Conservation (phyloP, 2,888 invertebrate genomes). For the Rotaria socialis region DNA sequence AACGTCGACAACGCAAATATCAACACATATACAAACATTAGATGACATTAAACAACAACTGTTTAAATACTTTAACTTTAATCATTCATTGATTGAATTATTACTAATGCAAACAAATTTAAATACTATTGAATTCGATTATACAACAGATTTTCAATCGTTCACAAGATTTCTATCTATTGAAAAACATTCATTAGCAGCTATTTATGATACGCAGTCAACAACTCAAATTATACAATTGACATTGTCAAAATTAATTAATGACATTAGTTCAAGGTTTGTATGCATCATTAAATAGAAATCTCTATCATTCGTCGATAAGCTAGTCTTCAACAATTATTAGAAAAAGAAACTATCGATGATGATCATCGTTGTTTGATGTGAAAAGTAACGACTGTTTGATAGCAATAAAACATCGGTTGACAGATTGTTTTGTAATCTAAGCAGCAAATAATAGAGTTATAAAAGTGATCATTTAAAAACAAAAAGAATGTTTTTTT, state of each 20-base stretch:
- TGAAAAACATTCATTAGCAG: background rate
- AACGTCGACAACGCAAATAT: background rate
- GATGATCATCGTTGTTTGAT: background rate
- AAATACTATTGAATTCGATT: slow-evolving; percentile 6
- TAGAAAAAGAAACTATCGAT: background rate
- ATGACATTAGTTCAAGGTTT: background rate
- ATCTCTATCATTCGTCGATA: background rate
- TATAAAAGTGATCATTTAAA: too few species aligned
- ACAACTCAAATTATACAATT: background rate
- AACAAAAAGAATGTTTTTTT: too few species aligned
- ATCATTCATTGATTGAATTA: slow-evolving; percentile 8
- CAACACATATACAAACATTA: background rate
- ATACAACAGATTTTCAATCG: background rate
- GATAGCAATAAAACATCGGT: too few species aligned
- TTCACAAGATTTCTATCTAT: background rate
- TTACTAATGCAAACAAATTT: background rate
- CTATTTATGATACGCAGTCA: background rate
- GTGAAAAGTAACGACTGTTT: too few species aligned
- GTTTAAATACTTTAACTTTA: background rate
- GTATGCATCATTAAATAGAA: background rate
- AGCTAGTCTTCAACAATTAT: too few species aligned
- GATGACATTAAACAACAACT: slow-evolving; percentile 17
- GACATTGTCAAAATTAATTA: background rate
- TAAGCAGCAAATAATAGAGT: too few species aligned
- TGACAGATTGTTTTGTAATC: too few species aligned